Evolutionary conservation across 1,140 invertebrate genomes (phyloP).

Genomic region (Scaptomyza montana): DNA sequence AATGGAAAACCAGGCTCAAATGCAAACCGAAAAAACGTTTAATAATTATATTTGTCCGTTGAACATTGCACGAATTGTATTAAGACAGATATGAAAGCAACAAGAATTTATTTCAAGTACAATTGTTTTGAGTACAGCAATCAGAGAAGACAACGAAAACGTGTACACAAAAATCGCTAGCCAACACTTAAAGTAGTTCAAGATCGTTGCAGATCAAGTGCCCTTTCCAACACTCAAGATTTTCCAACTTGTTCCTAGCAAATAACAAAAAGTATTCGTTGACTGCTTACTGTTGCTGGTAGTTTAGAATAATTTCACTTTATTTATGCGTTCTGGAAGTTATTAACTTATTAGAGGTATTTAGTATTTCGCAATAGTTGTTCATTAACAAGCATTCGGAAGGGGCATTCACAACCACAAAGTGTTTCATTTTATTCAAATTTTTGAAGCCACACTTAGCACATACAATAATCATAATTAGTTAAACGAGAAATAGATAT

Average conservation of each 20-base stretch:
- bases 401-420: constrained; percentile 47
- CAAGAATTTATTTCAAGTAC: constrained; percentile 72
- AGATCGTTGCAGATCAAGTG: constrained; percentile 17
- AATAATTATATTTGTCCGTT: constrained; percentile 22
- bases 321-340: background rate
- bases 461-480: constrained; percentile 74
- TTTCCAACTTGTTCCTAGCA: background rate
- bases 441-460: constrained; percentile 67
- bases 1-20: constrained; percentile 32
- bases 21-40: constrained; percentile 4
- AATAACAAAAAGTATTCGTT: background rate
- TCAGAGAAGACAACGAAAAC: constrained; percentile 70
- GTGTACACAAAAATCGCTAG: constrained; percentile 41
- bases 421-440: constrained; percentile 68
- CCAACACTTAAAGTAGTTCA: constrained; percentile 22
- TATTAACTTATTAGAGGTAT: too few species aligned
- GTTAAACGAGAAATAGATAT: constrained; percentile 72
- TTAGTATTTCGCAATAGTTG: too few species aligned
- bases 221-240: constrained; percentile 23
- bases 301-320: background rate
- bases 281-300: too few species aligned
- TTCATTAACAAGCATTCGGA: constrained; percentile 1
- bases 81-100: constrained; percentile 37
- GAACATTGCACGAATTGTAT: constrained; percentile 31
- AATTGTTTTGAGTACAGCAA: constrained; percentile 62